Evolutionary conservation across 30 jellyfish, hydroid and myxozoan species (phyloP), one percentile per base, ranked within the genome.

Genomic region (Catostylus mosaicus): DNA sequence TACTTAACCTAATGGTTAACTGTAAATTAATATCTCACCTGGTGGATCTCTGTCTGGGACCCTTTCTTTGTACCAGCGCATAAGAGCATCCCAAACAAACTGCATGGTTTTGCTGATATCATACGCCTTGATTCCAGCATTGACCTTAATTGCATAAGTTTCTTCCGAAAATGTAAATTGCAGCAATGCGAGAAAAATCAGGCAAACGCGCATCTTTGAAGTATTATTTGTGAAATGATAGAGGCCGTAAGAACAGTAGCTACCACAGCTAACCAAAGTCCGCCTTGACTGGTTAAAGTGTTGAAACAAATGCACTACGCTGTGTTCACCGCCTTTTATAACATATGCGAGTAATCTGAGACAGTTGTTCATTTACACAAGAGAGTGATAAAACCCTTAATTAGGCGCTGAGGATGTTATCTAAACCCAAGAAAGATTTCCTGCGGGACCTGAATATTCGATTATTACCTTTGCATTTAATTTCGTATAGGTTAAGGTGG

Each of bases 11-110:
- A n/a, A n/a, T n/a, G n/a, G n/a, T n/a, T n/a, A n/a, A n/a, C n/a
- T n/a, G n/a, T n/a, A n/a, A n/a, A n/a, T n/a, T n/a, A n/a, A n/a
- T n/a, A n/a, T 60, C 92, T 67, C 23, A 82, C 92, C 84, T 67
- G 92, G 92, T 3, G 92, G 92, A 18, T 82, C 56, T 30, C 47
- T 82, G 59, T 69, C 92, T 54, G 92, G 92, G 24, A 70, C 51
- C 18, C 92, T 52, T 56, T 68, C 86, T 72, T 46, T 68, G 73
- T 82, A 82, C 92, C 92, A 82, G 4, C 82, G 64, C 1, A 82
- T 64, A 45, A 82, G 60, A 8, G 92, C 47, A 8, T 82, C 80
- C 92, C 92, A 82, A 9, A 82, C 92, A 57, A 68, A 82, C 75
- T 82, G 92, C 56, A 82, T n/a, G 0, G 92, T 82, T 22, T 71